Conservation (phyloP, 2,888 invertebrate genomes). For the Blomia tropicalis region DNA sequence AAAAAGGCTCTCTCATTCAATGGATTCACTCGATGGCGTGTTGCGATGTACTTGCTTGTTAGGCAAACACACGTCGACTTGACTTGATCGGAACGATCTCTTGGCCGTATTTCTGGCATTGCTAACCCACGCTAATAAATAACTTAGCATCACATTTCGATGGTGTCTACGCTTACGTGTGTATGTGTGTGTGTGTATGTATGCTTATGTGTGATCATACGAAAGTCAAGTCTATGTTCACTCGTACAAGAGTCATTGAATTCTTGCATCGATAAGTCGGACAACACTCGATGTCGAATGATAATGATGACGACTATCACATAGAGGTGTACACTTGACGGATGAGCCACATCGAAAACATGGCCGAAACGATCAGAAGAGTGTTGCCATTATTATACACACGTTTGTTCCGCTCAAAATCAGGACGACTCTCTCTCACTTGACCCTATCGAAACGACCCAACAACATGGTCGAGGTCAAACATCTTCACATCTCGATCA, state of each 20-base stretch:
- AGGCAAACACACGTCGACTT: too few relatives aligned
- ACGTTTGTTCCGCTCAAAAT: too few relatives aligned
- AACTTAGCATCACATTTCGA: constrained; percentile 9
- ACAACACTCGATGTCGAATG: not conserved
- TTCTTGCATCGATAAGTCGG: not conserved
- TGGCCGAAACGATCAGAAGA: too few relatives aligned
- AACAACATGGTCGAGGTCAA: too few relatives aligned
- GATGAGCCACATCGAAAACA: too few relatives aligned
- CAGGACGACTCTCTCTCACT: too few relatives aligned
- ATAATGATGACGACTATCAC: too few relatives aligned
- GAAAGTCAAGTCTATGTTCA: not conserved
- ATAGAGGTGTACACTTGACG: constrained; percentile 10
- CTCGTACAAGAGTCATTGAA: not conserved
- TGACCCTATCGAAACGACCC: too few relatives aligned
- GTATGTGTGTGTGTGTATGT: not conserved
- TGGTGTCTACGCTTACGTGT: not conserved
- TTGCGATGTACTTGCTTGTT: not conserved
- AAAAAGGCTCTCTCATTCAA: not conserved
- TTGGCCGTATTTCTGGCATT: not conserved
- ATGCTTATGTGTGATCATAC: not conserved
- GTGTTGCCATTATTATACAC: not conserved
- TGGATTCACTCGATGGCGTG: not conserved
- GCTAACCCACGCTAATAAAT: constrained; percentile 15
- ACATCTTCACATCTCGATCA: too few relatives aligned
- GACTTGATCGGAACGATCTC: too few relatives aligned